Evolutionary conservation across 2,888 invertebrate species (phyloP), one percentile per base, ranked within the genome.

Genomic region (Rhagophthalmus giganteus): DNA sequence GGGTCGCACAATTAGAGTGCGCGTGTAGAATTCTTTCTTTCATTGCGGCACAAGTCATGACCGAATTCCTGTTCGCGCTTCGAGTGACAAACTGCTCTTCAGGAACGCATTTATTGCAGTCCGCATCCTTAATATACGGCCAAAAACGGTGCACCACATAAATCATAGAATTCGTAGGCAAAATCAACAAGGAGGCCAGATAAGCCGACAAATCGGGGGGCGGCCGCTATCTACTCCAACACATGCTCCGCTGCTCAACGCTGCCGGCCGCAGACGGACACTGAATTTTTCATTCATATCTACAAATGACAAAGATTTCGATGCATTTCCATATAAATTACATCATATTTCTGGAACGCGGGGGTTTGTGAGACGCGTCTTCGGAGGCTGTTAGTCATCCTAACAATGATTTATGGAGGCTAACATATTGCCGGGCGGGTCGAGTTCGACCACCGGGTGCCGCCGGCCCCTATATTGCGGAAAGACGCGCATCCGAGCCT

Each of bases 311-410:
- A 74, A 71, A 73, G 73, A 74, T 74, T 73, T 70, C 72, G 71
- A 70, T 72, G 73, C 72, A 77, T 77, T 77, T 76, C 76, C 77
- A 77, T 77, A 77, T 77, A 77, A 77, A 77, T 77, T 75, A 77
- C 76, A 74, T 76, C 73, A 76, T 76, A 77, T 76, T 76, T 76
- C 74, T 74, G 71, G 68, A 60, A 59, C 47, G 60, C 60, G 70
- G 70, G 69, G 66, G 65, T 68, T 67, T 60, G 62, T 63, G 60
- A 65, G 65, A 63, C 68, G 70, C 70, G 71, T 71, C 72, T 72
- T 73, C 66, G 67, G 67, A 69, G 72, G 74, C 74, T 73, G 75
- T 75, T 75, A 76, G 75, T 76, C 76, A 76, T 76, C 72, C 75
- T 73, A 75, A 76, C 76, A 73, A 76, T 76, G 77, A 77, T 77